phyloP scores from a whole-genome alignment of 2,888 invertebrate genomes.

The Listrodromus nycthemerus region DNA sequence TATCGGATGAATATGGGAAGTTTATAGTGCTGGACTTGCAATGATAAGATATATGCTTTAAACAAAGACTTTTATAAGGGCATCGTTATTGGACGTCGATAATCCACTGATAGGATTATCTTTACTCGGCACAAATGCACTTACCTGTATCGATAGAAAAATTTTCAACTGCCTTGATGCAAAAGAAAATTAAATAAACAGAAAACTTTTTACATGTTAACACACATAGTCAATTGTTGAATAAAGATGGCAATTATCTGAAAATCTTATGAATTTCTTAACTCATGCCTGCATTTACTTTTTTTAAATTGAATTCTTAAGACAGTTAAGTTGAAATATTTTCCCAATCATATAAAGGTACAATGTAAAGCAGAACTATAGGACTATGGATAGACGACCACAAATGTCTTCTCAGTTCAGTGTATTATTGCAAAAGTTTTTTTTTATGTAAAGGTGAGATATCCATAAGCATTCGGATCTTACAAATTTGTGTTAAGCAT shows the following conservation, averaged over 20 bases:
- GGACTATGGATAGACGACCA: background rate
- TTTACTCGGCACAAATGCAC: slow-evolving; percentile 27
- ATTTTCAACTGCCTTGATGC: slow-evolving; percentile 9
- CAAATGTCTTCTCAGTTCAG: background rate
- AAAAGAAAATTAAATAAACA: background rate
- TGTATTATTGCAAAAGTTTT: slow-evolving; percentile 25
- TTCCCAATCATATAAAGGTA: background rate
- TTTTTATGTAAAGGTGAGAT: slow-evolving; percentile 48
- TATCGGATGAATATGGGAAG: slow-evolving; percentile 2
- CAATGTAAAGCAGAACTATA: background rate
- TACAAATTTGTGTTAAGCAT: slow-evolving; percentile 43
- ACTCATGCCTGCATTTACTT: background rate
- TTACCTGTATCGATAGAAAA: slow-evolving; percentile 2
- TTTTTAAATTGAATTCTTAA: background rate
- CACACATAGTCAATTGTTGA: slow-evolving; percentile 24
- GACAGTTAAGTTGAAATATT: background rate
- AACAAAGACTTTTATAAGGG: slow-evolving; percentile 10
- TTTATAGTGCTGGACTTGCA: background rate
- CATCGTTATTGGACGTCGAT: background rate
- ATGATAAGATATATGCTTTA: background rate
- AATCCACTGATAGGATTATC: slow-evolving; percentile 15
- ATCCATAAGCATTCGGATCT: slow-evolving; percentile 43
- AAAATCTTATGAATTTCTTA: background rate
- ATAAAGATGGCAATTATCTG: slow-evolving; percentile 42
- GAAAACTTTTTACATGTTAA: background rate